A percentile compares a stretch with the other conserved stretches of the same genome.
These are phyloP conservation scores for Zelleria hepariella DNA, from an alignment of 2,888 invertebrate genomes.

Conservation along the genomic window DNA sequence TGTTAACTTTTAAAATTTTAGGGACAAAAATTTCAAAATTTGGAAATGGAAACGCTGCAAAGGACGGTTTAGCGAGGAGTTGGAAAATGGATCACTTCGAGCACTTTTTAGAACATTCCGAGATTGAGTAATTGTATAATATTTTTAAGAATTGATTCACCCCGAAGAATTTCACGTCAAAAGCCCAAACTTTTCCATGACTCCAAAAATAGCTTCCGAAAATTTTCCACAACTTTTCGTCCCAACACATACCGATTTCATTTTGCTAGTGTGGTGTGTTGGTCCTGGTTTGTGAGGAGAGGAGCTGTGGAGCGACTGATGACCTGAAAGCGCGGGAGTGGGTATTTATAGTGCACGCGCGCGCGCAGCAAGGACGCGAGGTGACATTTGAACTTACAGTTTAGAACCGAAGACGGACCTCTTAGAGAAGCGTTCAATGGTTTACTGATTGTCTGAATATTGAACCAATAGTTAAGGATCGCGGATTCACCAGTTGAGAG, in stretches of 20 bases:
- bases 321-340: constrained; percentile 26
- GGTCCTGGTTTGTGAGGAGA: constrained; percentile 25
- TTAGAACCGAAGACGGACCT: constrained; percentile 13
- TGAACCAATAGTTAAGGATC: not conserved
- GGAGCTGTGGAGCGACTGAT: constrained; percentile 56
- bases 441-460: constrained; percentile 17
- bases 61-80: too few relatives aligned
- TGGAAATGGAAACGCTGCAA: too few relatives aligned
- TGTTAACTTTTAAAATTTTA: too few relatives aligned
- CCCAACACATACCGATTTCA: constrained; percentile 60
- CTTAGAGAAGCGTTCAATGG: constrained; percentile 24
- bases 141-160: too few relatives aligned
- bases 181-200: too few relatives aligned
- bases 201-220: too few relatives aligned
- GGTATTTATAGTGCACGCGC: constrained; percentile 42
- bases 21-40: too few relatives aligned
- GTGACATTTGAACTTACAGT: constrained; percentile 65
- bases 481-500: too few relatives aligned
- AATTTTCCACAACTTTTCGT: not conserved
- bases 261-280: constrained; percentile 39
- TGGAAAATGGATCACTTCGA: too few relatives aligned
- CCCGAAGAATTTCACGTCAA: too few relatives aligned
- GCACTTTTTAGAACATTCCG: too few relatives aligned
- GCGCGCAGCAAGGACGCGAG: constrained; percentile 48
- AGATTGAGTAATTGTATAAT: too few relatives aligned